Evolutionary conservation across 2,888 invertebrate genomes (phyloP), one percentile per base, ranked within the genome.

Genomic region (Philonicus albiceps): DNA sequence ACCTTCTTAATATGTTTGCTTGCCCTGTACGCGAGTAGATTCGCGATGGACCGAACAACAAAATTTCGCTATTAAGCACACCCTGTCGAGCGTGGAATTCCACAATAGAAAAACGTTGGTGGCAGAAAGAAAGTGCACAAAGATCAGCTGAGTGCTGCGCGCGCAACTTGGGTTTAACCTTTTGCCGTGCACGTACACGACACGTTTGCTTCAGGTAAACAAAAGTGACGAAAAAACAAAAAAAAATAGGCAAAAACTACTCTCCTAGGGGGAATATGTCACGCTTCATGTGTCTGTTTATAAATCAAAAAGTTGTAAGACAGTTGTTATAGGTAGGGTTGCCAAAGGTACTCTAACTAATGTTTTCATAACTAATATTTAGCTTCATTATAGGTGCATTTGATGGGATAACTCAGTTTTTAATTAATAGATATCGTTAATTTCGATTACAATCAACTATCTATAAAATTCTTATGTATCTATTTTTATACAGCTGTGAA

Each of bases 281-380:
- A 55, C 64, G 64, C 81, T 55, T 55, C 22, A 81, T 22, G 31
- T 55, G 55, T 81, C 64, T 81, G 81, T 55, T 81, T 81, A 81
- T 81, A 64, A 81, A 64, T 53, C 31, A 64, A 81, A 81, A 55
- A 49, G 49, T n/a, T 49, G 49, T 49, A n/a, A 49, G 40, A 43
- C 16, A n/a, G n/a, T n/a, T n/a, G n/a, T 13, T 43, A 43, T 11
- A 43, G 13, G 40, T 16, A 43, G 40, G 40, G 40, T 43, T 43
- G 16, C 40, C 40, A 43, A 43, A 3, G 3, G 13, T 43, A 16
- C 40, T 43, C 3, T 43, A 43, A 43, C 16, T 43, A 43, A 43
- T 16, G 37, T 37, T 43, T 43, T 31, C 5, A 31, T 43, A 16
- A 43, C 13, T 37, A 37, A 37, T 37, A 11, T 8, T 37, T 37